Evolutionary conservation across 2,797 vertebrate species (phyloP).

Genomic region (Cuculus canorus): DNA sequence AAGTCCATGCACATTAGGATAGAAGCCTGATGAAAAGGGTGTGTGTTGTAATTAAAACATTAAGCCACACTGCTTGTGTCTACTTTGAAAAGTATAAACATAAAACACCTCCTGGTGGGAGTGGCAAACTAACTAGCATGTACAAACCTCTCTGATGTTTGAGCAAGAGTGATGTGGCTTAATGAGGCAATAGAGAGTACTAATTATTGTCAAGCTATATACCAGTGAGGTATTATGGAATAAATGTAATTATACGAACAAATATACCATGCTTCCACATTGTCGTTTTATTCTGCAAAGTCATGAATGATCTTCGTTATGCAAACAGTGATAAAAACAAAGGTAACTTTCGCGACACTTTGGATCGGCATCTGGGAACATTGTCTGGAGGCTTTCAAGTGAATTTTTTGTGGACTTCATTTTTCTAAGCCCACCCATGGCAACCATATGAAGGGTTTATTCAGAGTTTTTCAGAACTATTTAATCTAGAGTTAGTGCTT

Average conservation of each 20-base stretch:
- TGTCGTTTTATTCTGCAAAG: not conserved
- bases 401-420: not conserved
- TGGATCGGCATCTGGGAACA: not conserved
- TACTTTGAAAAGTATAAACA: slow-evolving; percentile 33
- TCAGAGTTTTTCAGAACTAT: not conserved
- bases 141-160: not conserved
- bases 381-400: not conserved
- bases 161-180: not conserved
- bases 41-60: not conserved
- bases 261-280: not conserved
- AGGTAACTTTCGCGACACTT: not conserved
- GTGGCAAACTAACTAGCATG: not conserved
- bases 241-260: not conserved
- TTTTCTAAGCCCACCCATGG: not conserved
- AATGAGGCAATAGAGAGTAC: not conserved
- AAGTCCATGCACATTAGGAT: not conserved
- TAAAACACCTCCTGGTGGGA: not conserved
- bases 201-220: not conserved
- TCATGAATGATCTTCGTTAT: not conserved
- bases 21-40: not conserved
- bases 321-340: not conserved
- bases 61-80: not conserved
- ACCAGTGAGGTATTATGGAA: not conserved
- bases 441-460: not conserved
- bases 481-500: not conserved